Percentiles rank a stretch among this genome's conserved stretches.
Conservation (phyloP, 2,113 vertebrate genomes). For the Trochalopteron elliotii region DNA sequence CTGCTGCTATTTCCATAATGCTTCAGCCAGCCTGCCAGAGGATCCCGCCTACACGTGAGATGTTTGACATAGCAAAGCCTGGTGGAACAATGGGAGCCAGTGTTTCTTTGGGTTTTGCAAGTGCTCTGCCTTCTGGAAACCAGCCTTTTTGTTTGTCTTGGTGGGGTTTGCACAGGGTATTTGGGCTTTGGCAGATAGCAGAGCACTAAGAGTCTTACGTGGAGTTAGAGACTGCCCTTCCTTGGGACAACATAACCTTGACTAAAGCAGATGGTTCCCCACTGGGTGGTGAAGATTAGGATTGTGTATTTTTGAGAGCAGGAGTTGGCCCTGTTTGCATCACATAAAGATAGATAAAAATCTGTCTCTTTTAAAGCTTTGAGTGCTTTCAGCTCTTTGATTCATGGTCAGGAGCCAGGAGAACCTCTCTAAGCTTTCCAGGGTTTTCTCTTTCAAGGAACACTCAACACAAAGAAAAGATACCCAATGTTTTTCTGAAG, state of each 20-base stretch:
- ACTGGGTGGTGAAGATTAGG: background rate
- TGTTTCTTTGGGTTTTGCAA: constrained; percentile 32
- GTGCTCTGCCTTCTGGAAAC: constrained; percentile 9
- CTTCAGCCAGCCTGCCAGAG: background rate
- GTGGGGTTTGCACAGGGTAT: constrained; percentile 1
- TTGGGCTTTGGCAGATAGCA: background rate
- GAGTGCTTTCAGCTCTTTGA: background rate
- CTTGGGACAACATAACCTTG: background rate
- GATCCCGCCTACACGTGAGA: background rate
- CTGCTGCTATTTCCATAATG: background rate
- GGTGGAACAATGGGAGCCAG: constrained; percentile 25
- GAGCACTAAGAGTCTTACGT: background rate
- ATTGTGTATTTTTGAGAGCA: background rate
- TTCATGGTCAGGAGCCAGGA: background rate
- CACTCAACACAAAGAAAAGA: background rate
- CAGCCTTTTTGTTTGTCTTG: constrained; percentile 34
- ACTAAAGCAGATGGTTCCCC: background rate
- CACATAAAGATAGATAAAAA: background rate
- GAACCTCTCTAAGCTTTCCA: background rate
- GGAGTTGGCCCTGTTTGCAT: background rate
- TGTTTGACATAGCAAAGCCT: constrained; percentile 20
- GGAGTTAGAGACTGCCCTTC: background rate
- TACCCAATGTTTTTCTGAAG: background rate
- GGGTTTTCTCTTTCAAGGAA: background rate
- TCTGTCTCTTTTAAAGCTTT: background rate